Evolutionary conservation across 2,113 vertebrate species (phyloP).

Genomic region (Stictonetta naevosa): DNA sequence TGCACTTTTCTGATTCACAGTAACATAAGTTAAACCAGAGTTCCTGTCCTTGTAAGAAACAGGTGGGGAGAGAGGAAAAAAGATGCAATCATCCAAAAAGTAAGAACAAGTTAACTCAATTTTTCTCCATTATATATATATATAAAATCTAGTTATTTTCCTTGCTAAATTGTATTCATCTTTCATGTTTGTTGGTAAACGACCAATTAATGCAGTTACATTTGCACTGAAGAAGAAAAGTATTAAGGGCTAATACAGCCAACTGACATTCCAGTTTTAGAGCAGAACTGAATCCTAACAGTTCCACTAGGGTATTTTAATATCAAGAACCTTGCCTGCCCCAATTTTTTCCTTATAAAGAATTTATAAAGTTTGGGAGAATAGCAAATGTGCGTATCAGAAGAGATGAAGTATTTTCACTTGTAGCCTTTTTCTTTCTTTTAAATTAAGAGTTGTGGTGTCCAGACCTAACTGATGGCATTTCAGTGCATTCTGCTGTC

Average conservation of each 20-base stretch:
- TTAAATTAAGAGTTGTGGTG: background rate
- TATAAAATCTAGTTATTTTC: background rate
- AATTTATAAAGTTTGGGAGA: background rate
- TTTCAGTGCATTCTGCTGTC: background rate
- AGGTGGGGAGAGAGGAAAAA: too few relatives aligned
- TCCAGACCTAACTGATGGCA: background rate
- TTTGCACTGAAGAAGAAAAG: constrained; percentile 12
- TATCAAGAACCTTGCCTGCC: background rate
- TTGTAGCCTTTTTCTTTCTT: background rate
- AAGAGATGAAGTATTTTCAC: constrained; percentile 16
- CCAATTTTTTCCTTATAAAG: background rate
- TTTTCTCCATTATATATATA: background rate
- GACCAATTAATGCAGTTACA: constrained; percentile 9
- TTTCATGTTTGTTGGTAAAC: constrained; percentile 48
- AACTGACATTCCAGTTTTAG: constrained; percentile 19
- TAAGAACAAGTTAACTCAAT: background rate
- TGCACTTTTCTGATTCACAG: background rate
- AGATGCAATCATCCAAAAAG: background rate
- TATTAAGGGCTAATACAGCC: constrained; percentile 6
- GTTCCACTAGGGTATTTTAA: background rate
- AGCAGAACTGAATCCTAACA: constrained; percentile 1
- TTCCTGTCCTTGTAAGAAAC: background rate
- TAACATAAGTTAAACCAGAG: background rate
- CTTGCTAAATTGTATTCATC: background rate
- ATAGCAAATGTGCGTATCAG: background rate